Conservation (phyloP, 92 coral and sea anemone species). For the Chrysogorgia sp. region DNA sequence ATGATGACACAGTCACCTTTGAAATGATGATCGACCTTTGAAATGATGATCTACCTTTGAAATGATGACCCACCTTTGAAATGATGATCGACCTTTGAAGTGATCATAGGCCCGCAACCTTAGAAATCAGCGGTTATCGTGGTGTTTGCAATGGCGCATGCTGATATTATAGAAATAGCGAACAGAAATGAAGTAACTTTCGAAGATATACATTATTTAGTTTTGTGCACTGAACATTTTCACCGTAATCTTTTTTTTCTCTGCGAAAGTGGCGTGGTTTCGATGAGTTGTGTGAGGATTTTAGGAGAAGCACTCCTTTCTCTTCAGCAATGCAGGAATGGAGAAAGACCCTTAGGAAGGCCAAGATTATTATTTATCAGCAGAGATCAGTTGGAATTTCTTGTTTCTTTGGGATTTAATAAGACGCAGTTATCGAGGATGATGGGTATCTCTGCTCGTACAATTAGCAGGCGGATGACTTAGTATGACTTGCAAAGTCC, state of each 20-base stretch:
- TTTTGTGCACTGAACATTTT: conserved; percentile 46
- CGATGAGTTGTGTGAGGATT: conserved; percentile 38
- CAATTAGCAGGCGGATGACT: conserved; percentile 56
- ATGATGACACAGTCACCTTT: too few species aligned
- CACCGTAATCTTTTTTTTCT: conserved; percentile 35
- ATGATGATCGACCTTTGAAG: too few species aligned
- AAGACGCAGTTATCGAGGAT: conserved; percentile 50
- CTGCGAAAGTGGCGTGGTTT: conserved; percentile 47
- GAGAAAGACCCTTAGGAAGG: conserved; percentile 52
- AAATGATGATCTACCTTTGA: too few species aligned
- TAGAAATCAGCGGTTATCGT: too few species aligned
- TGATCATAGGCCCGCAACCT: too few species aligned
- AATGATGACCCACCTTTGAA: too few species aligned
- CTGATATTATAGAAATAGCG: conserved; percentile 5
- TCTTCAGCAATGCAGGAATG: conserved; percentile 20
- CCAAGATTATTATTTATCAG: conserved; percentile 39
- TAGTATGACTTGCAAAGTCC: conserved; percentile 45
- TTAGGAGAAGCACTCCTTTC: conserved; percentile 41
- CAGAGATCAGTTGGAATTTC: conserved; percentile 56
- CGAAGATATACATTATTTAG: conserved; percentile 50
- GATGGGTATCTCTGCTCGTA: conserved; percentile 66
- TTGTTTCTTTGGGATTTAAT: conserved; percentile 37
- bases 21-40: too few species aligned
- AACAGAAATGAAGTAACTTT: conserved; percentile 44
- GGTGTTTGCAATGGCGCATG: too few species aligned